Base-by-base conservation (phyloP, 2,888 invertebrate genomes). In the Nomada hirtipes region DNA sequence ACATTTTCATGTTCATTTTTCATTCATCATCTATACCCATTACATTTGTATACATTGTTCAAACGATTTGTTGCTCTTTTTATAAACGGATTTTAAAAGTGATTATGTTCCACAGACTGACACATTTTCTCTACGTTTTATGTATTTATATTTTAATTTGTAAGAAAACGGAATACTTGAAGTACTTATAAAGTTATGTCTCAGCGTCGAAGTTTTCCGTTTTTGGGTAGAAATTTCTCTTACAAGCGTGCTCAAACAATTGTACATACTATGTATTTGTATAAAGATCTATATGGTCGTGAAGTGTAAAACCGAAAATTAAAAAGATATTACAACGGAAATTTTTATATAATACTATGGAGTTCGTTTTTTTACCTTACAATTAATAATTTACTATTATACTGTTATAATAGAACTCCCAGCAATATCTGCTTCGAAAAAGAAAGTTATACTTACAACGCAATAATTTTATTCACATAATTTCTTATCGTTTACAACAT, bases 101-200 rank as follows among this genome's bases (percentile, higher is more conserved):
- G 42, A 76, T 72, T 75, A 11, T 50, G 60, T 73, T 73, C 36
- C 55, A 69, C 42, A 78, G 83, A 77, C 77, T 82, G 74, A 83
- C 72, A 50, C 20, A 44, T 74, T 68, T 61, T 68, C 63, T 68
- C 36, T 75, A 68, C 29, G 55, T 70, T 64, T 60, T 68, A 60
- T 0, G 23, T 59, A 67, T 64, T 71, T 82, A 61, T 67, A 55
- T 44, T 26, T 50, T 70, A 61, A 82, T 76, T 53, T 67, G 18
- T 26, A 11, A 11, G 42, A 18, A 57, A 64, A 36, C 47, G 36
- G 13, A 53, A 55, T 13, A 59, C 26, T 50, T 69, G 60, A 50
- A 1, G 44, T 74, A 70, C 44, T 73, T 71, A 67, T 63, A 23
- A 18, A 1, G 15, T 36, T 53, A 15, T 2, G 26, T 10, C 2